These are phyloP conservation scores for Megaptera novaeangliae DNA, from an alignment of 2,113 vertebrate genomes.

Conservation along the genomic window DNA sequence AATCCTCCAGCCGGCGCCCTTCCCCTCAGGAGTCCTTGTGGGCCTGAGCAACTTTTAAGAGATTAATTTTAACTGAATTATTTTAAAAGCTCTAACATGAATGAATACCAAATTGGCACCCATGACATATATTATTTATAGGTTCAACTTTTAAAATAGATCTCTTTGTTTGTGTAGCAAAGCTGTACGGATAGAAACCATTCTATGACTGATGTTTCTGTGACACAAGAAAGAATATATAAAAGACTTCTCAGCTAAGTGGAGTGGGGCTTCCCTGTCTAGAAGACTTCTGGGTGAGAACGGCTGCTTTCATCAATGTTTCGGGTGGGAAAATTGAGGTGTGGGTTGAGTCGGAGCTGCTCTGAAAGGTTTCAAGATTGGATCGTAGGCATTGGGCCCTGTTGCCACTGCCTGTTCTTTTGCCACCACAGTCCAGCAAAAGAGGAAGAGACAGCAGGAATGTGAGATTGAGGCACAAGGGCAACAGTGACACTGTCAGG, in stretches of 20 bases:
- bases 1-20: not conserved
- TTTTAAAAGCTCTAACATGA: slow-evolving; percentile 53
- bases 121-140: slow-evolving; percentile 60
- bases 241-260: not conserved
- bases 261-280: not conserved
- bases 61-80: slow-evolving; percentile 45
- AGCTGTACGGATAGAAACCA: not conserved
- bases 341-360: not conserved
- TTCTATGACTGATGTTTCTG: slow-evolving; percentile 39
- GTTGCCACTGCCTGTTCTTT: not conserved
- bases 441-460: not conserved
- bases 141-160: slow-evolving; percentile 50
- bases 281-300: not conserved
- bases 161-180: slow-evolving; percentile 33
- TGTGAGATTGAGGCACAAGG: not conserved
- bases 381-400: not conserved
- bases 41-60: slow-evolving; percentile 37
- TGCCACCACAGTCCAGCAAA: not conserved
- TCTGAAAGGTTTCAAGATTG: not conserved
- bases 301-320: not conserved
- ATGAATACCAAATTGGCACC: slow-evolving; percentile 55
- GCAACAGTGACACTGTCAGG: not conserved
- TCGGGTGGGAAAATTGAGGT: not conserved
- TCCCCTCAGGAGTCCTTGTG: slow-evolving; percentile 10
- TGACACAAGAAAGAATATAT: not conserved